Conservation (phyloP, 2,797 vertebrate species). For the Merluccius polli region DNA sequence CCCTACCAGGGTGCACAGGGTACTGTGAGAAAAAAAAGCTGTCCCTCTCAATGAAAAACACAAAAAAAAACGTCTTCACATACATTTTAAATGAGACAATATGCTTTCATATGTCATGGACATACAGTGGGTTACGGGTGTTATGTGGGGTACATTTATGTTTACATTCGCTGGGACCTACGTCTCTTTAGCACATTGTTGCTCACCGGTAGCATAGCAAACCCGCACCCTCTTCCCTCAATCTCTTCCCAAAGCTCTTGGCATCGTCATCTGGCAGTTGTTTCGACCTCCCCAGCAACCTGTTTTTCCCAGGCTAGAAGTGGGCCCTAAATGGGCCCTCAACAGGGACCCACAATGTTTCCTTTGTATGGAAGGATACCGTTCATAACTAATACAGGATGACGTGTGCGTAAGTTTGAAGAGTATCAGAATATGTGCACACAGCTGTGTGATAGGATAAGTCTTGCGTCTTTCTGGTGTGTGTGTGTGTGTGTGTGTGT, state of each 20-base stretch:
- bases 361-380: too few species aligned
- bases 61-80: not conserved
- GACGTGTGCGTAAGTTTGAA: not conserved
- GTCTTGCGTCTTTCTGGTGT: too few species aligned
- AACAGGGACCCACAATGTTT: not conserved
- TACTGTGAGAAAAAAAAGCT: conserved; percentile 20
- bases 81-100: not conserved
- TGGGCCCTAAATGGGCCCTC: not conserved
- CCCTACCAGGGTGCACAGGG: conserved; percentile 34
- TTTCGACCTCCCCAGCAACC: not conserved
- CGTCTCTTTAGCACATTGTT: not conserved
- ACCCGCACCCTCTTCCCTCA: not conserved
- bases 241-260: not conserved
- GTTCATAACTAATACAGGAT: too few species aligned
- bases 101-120: conserved; percentile 10
- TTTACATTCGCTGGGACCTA: not conserved
- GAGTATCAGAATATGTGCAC: not conserved
- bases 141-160: not conserved
- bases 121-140: not conserved
- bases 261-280: not conserved
- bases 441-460: not conserved
- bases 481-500: too few species aligned
- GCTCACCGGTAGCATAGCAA: not conserved
- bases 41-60: conserved; percentile 16
- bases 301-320: not conserved